Evolutionary conservation across 2,113 vertebrate species (phyloP), one percentile per base, ranked within the genome.

Genomic region (Sebastes schlegelii): DNA sequence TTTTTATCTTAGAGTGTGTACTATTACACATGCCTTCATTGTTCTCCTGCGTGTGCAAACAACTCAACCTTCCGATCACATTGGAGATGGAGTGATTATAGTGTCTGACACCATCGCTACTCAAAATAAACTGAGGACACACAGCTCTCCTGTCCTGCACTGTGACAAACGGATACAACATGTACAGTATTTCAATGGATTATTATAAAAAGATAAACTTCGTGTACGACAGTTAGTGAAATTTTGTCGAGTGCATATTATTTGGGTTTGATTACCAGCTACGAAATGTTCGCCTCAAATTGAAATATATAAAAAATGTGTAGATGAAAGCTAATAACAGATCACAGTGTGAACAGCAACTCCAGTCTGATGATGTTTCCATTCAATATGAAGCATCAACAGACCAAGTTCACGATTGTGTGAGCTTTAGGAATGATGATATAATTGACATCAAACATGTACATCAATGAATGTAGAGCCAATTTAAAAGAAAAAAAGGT

Each of bases 51-150:
- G 34, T 34, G 3, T 34, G 34, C 34, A 19, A 49, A 57, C 5
- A 1, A 7, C 40, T 69, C 6, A 46, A 13, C 12, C 70, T 21
- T 52, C 8, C 11, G 45, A 8, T 80, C 46, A 76, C 21, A 67
- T 52, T 51, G 34, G 34, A 34, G 34, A 34, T 9, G 19, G 12
- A 10, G 60, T 34, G 43, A 64, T 63, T 21, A 61, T 16, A 77
- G 67, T 5, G 19, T 49, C 26, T 61, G 62, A 68, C 54, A 26
- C 54, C 4, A 60, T 16, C 17, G 0, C 1, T 73, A 40, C 23
- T 52, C 9, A 26, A 23, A 55, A 80, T 67, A 75, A 61, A 51
- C 62, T 19, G 3, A 34, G 19, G 72, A 46, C 60, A 60, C 7
- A 8, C 14, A 6, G 40, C 17, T 60, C 48, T 17, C 14, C 52